phyloP scores from a whole-genome alignment of 2,113 vertebrate species.

The Microtus ochrogaster region DNA sequence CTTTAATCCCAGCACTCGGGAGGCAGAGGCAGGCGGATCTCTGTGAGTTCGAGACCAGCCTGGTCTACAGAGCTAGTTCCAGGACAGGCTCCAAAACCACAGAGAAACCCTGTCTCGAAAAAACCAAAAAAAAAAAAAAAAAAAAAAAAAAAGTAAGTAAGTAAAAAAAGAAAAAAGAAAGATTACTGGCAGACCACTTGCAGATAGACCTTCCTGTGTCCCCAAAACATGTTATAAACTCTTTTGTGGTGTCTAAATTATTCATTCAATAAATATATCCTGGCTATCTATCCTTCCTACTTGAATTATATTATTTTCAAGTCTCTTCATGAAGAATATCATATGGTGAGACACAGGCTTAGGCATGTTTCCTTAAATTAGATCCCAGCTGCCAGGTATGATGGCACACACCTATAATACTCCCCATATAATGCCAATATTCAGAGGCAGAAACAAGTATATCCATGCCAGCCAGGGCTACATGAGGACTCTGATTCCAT shows the following conservation, averaged over 20 bases:
- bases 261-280: neutral
- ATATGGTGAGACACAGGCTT: neutral
- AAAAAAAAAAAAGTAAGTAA: too few species aligned
- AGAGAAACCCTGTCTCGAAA: too few species aligned
- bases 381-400: neutral
- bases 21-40: too few species aligned
- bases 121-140: too few species aligned
- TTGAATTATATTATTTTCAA: conserved; percentile 56
- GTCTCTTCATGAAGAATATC: neutral
- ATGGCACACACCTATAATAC: neutral
- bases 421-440: neutral
- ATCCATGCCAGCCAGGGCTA: neutral
- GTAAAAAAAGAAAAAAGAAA: neutral
- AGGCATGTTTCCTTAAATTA: neutral
- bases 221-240: neutral
- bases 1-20: too few species aligned
- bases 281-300: neutral
- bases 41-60: too few species aligned
- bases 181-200: neutral
- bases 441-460: neutral
- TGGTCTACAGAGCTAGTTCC: too few species aligned
- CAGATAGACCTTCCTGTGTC: neutral
- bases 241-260: neutral
- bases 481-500: neutral
- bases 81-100: too few species aligned